Conservation (phyloP, 37 sponge, comb jelly and placozoan species). For the Agelas oroides region DNA sequence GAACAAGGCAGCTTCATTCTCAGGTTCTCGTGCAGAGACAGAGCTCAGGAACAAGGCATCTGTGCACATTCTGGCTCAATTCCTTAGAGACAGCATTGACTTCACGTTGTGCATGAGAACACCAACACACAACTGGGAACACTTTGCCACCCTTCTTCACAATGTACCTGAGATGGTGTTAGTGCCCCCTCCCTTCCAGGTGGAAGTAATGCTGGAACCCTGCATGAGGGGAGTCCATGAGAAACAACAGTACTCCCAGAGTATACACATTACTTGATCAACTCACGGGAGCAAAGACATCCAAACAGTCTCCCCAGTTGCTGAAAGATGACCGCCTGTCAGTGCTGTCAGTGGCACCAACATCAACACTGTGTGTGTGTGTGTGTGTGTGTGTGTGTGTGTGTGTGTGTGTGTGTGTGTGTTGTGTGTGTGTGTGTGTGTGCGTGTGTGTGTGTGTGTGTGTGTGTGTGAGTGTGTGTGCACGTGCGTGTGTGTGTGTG, state of each 20-base stretch:
- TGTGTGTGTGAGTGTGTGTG: too few relatives aligned
- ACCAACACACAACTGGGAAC: too few relatives aligned
- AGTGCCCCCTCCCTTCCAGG: slow-evolving; percentile 26
- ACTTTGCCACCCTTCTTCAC: too few relatives aligned
- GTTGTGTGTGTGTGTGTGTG: too few relatives aligned
- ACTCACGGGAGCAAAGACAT: slow-evolving; percentile 83
- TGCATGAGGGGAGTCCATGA: neutral
- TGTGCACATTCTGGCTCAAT: neutral
- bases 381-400: neutral
- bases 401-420: neutral
- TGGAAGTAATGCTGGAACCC: slow-evolving; percentile 59
- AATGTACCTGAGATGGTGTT: slow-evolving; percentile 51
- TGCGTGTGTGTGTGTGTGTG: too few relatives aligned
- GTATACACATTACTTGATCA: neutral
- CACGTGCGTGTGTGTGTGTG: too few relatives aligned
- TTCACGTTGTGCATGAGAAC: neutral
- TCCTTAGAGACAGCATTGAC: too few relatives aligned
- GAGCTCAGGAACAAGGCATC: too few relatives aligned
- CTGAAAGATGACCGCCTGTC: slow-evolving; percentile 64
- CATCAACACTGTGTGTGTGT: slow-evolving; percentile 59
- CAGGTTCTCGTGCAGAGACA: too few relatives aligned
- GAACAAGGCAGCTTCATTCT: neutral
- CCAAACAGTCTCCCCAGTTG: slow-evolving; percentile 80
- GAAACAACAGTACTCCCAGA: too few relatives aligned
- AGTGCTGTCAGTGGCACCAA: slow-evolving; percentile 57